Evolutionary conservation across 92 coral and sea anemone genomes (phyloP), one percentile per base, ranked within the genome.

Genomic region (Blastomussa wellsi): DNA sequence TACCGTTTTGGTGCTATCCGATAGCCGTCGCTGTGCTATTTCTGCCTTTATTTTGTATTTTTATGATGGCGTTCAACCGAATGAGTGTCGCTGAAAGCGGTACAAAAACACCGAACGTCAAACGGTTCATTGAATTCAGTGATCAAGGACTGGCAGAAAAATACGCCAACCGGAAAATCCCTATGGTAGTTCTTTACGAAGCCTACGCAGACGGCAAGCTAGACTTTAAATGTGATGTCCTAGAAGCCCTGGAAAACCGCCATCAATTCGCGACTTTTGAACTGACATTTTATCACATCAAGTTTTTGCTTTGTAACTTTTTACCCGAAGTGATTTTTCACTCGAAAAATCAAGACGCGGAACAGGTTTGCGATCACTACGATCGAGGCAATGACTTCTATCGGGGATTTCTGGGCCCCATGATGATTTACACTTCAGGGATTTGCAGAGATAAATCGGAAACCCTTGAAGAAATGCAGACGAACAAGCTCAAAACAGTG

Each of bases 301-400:
- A 89, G 75, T 93, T 97, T 67, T 90, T 97, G 37, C 57, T 93
- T 51, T 91, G 88, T 68, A 91, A 89, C 72, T 97, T 97, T 86
- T 48, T 97, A 4, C 99, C 99, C 44, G 99, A 97, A 86, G 75
- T 95, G 84, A 80, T 97, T 76, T 93, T 90, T 52, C 99, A 97
- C 88, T 90, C 99, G 36, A 93, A 91, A 75, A 68, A 90, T 6
- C 99, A 97, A 87, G 99, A 97, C 81, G 93, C 92, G 69, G 97
- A 95, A 39, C 99, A 97, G 75, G 98, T 97, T 33, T 93, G 99
- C 60, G 99, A 93, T 74, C 99, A 97, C 81, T 97, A 97, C 76
- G 95, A 97, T 74, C 99, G 99, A 4, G 99, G 99, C 14, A 90
- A 97, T 83, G 99, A 97, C 73, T 97, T 97, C 74, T 97, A 97